A percentile compares a stretch with the other conserved stretches of the same genome.
phyloP scores from a whole-genome alignment of 1,140 invertebrate genomes.

The Trypoxylus dichotomus region DNA sequence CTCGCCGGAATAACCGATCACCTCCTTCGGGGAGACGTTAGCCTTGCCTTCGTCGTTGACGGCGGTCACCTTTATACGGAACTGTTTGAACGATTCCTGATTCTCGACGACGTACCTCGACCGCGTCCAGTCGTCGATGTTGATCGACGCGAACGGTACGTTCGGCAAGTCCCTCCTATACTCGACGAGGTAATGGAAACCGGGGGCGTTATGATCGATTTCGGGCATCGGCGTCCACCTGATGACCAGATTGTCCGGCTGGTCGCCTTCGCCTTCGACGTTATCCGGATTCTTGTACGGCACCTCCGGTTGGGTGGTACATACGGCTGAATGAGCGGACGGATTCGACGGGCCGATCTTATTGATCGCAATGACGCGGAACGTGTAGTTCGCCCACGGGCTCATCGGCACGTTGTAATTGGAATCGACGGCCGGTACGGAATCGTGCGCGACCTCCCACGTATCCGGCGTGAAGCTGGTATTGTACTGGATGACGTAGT shows the following conservation, averaged over 20 bases:
- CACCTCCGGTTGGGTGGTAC: conserved; percentile 84
- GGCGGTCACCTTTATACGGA: conserved; percentile 89
- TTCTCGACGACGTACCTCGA: conserved; percentile 71
- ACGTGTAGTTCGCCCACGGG: conserved; percentile 96
- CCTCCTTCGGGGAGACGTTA: conserved; percentile 76
- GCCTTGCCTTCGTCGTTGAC: conserved; percentile 89
- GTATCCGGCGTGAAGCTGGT: conserved; percentile 91
- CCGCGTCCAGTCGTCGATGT: conserved; percentile 77
- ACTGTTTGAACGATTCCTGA: conserved; percentile 89
- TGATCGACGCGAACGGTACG: conserved; percentile 67
- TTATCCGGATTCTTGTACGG: conserved; percentile 95
- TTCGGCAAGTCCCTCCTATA: conserved; percentile 81
- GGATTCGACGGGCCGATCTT: conserved; percentile 89
- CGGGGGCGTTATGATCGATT: conserved; percentile 94
- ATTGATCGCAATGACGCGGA: conserved; percentile 90
- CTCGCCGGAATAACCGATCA: conserved; percentile 93
- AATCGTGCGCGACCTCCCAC: conserved; percentile 79
- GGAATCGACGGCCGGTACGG: conserved; percentile 78
- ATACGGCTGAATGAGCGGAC: conserved; percentile 78
- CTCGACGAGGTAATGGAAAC: conserved; percentile 88
- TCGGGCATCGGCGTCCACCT: conserved; percentile 95
- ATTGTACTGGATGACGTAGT: conserved; percentile 91
- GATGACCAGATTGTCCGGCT: conserved; percentile 89
- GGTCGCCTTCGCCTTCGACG: conserved; percentile 85
- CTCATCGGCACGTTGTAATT: conserved; percentile 74